A percentile compares a stretch with the other conserved stretches of the same genome.
These are phyloP conservation scores for Agonopterix heracliana DNA, from an alignment of 2,888 invertebrate species.

Conservation along the genomic window DNA sequence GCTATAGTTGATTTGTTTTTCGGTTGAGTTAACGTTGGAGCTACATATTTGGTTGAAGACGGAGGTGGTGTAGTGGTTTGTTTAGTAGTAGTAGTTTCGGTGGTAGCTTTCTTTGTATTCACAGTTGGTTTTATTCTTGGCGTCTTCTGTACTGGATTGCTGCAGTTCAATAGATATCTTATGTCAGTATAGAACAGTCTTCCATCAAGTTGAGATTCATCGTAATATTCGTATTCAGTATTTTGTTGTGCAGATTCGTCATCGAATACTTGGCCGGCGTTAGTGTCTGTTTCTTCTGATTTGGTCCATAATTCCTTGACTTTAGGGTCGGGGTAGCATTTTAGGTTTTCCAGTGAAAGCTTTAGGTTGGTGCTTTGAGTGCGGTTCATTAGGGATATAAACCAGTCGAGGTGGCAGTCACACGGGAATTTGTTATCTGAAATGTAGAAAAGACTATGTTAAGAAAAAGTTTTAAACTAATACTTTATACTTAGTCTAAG, in stretches of 20 bases:
- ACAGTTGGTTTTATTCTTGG: conserved; percentile 10
- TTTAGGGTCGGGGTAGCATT: conserved; percentile 46
- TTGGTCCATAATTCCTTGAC: conserved; percentile 48
- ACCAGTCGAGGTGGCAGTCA: conserved; percentile 59
- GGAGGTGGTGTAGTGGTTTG: conserved; percentile 13
- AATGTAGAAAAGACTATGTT: conserved; percentile 19
- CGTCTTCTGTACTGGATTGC: conserved; percentile 3
- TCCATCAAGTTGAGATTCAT: conserved; percentile 59
- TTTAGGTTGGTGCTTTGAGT: conserved; percentile 47
- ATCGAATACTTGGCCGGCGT: conserved; percentile 24
- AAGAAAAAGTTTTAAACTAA: conserved; percentile 3
- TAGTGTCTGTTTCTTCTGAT: conserved; percentile 38
- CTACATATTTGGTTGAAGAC: neutral
- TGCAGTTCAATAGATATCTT: conserved; percentile 51
- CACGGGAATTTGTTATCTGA: conserved; percentile 63
- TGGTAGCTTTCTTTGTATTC: conserved; percentile 7
- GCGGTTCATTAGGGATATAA: conserved; percentile 47
- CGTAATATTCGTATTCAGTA: conserved; percentile 61
- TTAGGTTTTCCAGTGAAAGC: conserved; percentile 51
- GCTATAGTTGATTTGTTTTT: conserved; percentile 6
- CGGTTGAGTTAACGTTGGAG: neutral
- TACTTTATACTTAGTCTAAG: neutral
- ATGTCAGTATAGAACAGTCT: conserved; percentile 60
- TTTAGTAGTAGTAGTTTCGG: conserved; percentile 15
- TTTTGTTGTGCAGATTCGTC: conserved; percentile 28